These are phyloP conservation scores for Halisarca cf. caerulea DNA, from an alignment of 37 sponge, comb jelly and placozoan genomes.

Conservation along the genomic window DNA sequence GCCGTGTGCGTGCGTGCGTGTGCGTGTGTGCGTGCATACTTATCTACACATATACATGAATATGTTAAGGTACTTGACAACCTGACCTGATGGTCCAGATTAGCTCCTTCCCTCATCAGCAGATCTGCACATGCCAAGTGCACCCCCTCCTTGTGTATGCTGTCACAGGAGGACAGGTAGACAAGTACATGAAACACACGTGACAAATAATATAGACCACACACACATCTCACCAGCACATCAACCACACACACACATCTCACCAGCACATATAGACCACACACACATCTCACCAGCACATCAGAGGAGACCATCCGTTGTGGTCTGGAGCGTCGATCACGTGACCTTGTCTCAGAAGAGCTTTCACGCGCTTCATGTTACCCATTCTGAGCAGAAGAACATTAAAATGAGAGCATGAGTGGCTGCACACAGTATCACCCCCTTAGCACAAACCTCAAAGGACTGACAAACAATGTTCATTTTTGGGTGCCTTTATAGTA, in stretches of 20 bases:
- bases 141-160: slow-evolving; percentile 43
- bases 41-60: too few species aligned
- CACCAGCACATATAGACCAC: too few species aligned
- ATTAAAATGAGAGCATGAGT: not conserved
- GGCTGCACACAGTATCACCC: not conserved
- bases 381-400: slow-evolving; percentile 48
- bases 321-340: slow-evolving; percentile 70
- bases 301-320: slow-evolving; percentile 78
- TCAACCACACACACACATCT: too few species aligned
- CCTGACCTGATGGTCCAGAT: slow-evolving; percentile 69
- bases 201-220: too few species aligned
- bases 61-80: too few species aligned
- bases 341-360: slow-evolving; percentile 51
- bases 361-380: slow-evolving; percentile 44
- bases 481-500: too few species aligned
- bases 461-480: too few species aligned
- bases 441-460: not conserved
- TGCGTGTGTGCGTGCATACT: too few species aligned
- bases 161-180: not conserved
- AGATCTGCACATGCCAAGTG: slow-evolving; percentile 80
- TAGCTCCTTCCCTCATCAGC: slow-evolving; percentile 64
- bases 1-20: not conserved
- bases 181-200: too few species aligned
- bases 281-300: slow-evolving; percentile 92
- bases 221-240: slow-evolving; percentile 92